phyloP scores from a whole-genome alignment of 2,888 invertebrate species.

The Drosophila hamatofila region DNA sequence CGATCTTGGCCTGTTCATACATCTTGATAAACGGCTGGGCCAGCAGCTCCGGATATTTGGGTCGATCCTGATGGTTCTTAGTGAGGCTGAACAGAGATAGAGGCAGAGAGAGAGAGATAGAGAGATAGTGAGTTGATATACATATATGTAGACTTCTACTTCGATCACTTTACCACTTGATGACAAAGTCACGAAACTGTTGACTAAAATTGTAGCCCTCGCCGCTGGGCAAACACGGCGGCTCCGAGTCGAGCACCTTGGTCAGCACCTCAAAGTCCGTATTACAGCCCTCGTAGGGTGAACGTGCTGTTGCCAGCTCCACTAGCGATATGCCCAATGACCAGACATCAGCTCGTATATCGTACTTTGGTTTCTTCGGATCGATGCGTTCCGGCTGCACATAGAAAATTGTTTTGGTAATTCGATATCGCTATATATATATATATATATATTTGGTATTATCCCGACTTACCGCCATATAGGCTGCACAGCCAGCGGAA shows the following conservation, averaged over 20 bases:
- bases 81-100: constrained; percentile 89
- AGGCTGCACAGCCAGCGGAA: constrained; percentile 99
- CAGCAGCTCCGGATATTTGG: constrained; percentile 96
- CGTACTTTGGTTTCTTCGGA: constrained; percentile 97
- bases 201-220: constrained; percentile 88
- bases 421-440: not conserved
- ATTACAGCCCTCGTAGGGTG: constrained; percentile 97
- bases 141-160: not conserved
- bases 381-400: constrained; percentile 97
- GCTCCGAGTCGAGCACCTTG: constrained; percentile 95
- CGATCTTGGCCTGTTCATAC: constrained; percentile 89
- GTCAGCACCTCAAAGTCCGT: constrained; percentile 99
- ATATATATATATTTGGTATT: not conserved
- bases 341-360: constrained; percentile 99
- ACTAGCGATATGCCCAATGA: constrained; percentile 98
- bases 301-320: constrained; percentile 98
- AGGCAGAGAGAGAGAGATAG: not conserved
- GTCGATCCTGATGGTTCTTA: constrained; percentile 96
- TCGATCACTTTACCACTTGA: constrained; percentile 90
- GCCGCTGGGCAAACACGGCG: constrained; percentile 93
- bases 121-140: not conserved
- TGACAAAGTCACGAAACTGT: constrained; percentile 96
- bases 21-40: constrained; percentile 95
- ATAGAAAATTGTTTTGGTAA: not conserved
- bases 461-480: constrained; percentile 94